Base-by-base conservation (phyloP, 1,140 invertebrate genomes). In the Neodiprion virginianus region DNA sequence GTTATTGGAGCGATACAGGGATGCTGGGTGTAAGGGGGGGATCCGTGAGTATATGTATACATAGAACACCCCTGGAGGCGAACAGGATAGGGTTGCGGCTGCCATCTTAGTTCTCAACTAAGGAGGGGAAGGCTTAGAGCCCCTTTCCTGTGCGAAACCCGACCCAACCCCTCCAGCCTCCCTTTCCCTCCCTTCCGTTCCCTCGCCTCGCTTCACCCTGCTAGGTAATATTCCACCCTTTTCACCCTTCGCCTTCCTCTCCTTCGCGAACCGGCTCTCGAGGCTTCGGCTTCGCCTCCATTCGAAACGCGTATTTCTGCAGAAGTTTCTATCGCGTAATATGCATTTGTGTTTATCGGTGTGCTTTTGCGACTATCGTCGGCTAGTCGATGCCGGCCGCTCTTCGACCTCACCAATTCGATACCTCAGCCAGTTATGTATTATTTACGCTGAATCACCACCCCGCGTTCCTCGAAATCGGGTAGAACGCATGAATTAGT, bases 91-190 rank as follows among this genome's bases (percentile, higher is more conserved):
- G 61, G 7, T 53, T 65, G 73, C 71, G 71, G 61, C 70, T 66
- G 71, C 9, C 74, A 75, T 76, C 86, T 88, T 87, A 87, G 82
- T 87, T 83, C 82, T 79, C 85, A 84, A 85, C 85, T 87, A 87
- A 88, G 86, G 80, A 83, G 83, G 84, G 85, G 85, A 79, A 79
- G 83, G 82, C 81, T 71, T 48, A 40, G 67, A 68, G 68, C 71
- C 74, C 74, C 72, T 72, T 17, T 17, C 53, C 53, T 8, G 8
- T 61, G 79, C 79, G 76, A 77, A 74, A 72, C 71, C 76, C 74
- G 68, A 75, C 74, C 73, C 74, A 74, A 72, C 74, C 75, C 61
- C 47, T 69, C 48, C 8, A 48, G 53, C 61, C 28, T 21, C 71
- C n/a, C 12, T 70, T 47, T 69, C 67, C 48, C 12, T 65, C 11